Conservation (phyloP, 2,797 vertebrate genomes). For the Parauchenoglanis punctatus region DNA sequence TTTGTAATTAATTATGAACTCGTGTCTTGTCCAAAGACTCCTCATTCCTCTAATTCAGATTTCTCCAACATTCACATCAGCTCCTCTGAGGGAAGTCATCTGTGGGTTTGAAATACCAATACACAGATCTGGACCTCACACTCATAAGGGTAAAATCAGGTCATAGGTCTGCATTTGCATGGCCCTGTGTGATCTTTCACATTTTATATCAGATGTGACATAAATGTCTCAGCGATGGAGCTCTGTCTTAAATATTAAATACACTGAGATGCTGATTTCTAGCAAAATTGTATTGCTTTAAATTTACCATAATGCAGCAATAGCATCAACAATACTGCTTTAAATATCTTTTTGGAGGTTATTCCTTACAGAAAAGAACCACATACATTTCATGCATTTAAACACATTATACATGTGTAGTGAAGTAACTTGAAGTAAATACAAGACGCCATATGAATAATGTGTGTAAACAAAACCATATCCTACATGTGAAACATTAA, state of each 20-base stretch:
- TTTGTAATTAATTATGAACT: slow-evolving; percentile 60
- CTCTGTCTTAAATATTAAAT: neutral
- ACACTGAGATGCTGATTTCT: neutral
- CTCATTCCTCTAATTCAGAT: neutral
- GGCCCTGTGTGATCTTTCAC: neutral
- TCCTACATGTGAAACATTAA: no score
- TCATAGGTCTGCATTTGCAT: neutral
- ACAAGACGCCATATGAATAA: no score
- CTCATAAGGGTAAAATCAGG: neutral
- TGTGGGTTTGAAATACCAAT: neutral
- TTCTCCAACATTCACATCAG: neutral
- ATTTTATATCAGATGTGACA: neutral
- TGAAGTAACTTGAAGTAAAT: no score
- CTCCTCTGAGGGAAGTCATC: neutral
- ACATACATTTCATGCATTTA: no score
- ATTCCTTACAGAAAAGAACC: neutral
- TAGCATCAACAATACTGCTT: neutral
- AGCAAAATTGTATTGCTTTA: neutral
- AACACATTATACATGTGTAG: no score
- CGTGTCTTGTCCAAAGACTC: slow-evolving; percentile 52
- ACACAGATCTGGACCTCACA: neutral
- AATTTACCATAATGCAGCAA: neutral
- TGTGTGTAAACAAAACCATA: no score
- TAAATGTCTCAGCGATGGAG: neutral
- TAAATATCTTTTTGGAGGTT: neutral